Evolutionary conservation across 2,888 invertebrate genomes (phyloP).

Genomic region (Theodoxus fluviatilis): DNA sequence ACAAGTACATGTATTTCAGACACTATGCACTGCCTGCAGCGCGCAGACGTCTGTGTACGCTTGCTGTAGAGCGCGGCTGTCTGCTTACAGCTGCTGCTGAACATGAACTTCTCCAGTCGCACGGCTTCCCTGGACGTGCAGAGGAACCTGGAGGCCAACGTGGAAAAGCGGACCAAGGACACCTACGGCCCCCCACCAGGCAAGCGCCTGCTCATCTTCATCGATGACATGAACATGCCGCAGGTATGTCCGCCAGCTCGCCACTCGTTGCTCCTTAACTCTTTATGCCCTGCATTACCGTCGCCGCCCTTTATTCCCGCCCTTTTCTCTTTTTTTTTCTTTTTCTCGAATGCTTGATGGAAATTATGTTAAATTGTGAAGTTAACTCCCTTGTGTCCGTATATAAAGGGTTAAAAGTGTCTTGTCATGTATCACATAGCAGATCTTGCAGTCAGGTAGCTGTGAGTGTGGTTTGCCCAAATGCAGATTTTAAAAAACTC

Average conservation of each 20-base stretch:
- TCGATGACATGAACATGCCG: slow-evolving; percentile 96
- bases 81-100: slow-evolving; percentile 74
- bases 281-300: not conserved
- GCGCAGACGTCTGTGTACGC: too few relatives aligned
- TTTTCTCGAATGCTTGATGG: not conserved
- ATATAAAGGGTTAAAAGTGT: too few relatives aligned
- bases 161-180: slow-evolving; percentile 90
- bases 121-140: slow-evolving; percentile 92
- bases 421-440: too few relatives aligned
- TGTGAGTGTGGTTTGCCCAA: too few relatives aligned
- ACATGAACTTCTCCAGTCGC: slow-evolving; percentile 89
- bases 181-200: slow-evolving; percentile 89
- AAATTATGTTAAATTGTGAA: too few relatives aligned
- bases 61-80: too few relatives aligned
- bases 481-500: too few relatives aligned
- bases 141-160: slow-evolving; percentile 82
- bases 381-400: too few relatives aligned
- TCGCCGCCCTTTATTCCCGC: not conserved
- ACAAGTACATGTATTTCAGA: too few relatives aligned
- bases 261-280: not conserved
- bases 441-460: too few relatives aligned
- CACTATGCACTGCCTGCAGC: too few relatives aligned
- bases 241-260: slow-evolving; percentile 67
- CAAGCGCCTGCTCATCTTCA: slow-evolving; percentile 86
- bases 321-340: not conserved